A percentile compares a stretch with the other conserved stretches of the same genome.
These are phyloP conservation scores for Phylloscopus trochilus DNA, from an alignment of 2,113 vertebrate species.

Conservation along the genomic window DNA sequence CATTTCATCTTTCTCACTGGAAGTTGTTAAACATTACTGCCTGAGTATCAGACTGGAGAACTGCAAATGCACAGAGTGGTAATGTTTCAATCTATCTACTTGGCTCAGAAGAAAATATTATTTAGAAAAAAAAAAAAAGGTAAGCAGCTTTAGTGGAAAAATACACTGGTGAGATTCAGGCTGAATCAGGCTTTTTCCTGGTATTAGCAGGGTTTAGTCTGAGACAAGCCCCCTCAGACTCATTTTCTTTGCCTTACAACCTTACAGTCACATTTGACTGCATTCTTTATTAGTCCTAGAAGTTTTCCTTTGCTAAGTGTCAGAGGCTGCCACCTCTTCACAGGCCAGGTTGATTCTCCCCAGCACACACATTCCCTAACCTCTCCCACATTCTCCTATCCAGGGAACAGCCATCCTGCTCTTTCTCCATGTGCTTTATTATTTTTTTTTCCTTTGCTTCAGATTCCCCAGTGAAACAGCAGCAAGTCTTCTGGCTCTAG, in stretches of 20 bases:
- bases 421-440: not conserved
- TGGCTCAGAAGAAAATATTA: not conserved
- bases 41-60: not conserved
- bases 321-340: not conserved
- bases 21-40: not conserved
- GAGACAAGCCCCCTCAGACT: not conserved
- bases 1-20: not conserved
- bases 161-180: not conserved
- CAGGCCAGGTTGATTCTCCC: not conserved
- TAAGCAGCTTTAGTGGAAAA: not conserved
- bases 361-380: rapidly evolving
- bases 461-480: not conserved
- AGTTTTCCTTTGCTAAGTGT: not conserved
- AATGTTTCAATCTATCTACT: not conserved
- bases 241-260: not conserved
- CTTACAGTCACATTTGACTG: not conserved
- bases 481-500: not conserved
- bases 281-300: not conserved
- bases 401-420: not conserved
- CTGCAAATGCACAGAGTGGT: not conserved
- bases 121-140: not conserved
- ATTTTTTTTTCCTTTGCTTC: not conserved
- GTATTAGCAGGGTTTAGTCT: not conserved
- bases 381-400: not conserved
- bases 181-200: not conserved